phyloP scores from a whole-genome alignment of 1,140 invertebrate genomes.

The Pristionchus pacificus region DNA sequence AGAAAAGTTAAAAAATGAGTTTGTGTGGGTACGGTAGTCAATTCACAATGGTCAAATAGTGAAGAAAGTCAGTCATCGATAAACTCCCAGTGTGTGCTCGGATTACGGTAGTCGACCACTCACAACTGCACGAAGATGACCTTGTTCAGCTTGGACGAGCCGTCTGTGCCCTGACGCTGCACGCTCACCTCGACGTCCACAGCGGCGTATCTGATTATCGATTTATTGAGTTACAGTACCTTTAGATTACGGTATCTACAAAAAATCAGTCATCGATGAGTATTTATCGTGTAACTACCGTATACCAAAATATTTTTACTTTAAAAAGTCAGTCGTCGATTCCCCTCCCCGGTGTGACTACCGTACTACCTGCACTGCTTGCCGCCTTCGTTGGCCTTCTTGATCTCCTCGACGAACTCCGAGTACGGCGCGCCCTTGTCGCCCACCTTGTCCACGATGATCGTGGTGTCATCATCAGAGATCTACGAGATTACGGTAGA shows the following conservation, averaged over 20 bases:
- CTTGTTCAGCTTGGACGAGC: slow-evolving; percentile 46
- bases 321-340: background rate
- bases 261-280: background rate
- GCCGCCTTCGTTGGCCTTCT: slow-evolving; percentile 49
- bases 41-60: no score
- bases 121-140: slow-evolving; percentile 57
- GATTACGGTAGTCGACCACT: slow-evolving; percentile 17
- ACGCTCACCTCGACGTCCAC: slow-evolving; percentile 54
- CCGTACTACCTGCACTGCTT: slow-evolving; percentile 47
- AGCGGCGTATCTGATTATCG: slow-evolving; percentile 46
- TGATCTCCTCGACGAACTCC: slow-evolving; percentile 57
- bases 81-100: background rate
- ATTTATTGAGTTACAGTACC: background rate
- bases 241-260: background rate
- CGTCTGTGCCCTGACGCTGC: slow-evolving; percentile 54
- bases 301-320: background rate
- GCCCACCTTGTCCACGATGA: slow-evolving; percentile 57
- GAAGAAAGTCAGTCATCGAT: no score
- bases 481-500: slow-evolving; percentile 35
- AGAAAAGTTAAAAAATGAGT: no score
- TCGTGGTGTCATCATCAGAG: slow-evolving; percentile 51
- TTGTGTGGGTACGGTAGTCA: no score
- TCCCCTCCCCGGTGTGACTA: background rate
- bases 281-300: background rate
- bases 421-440: slow-evolving; percentile 55